Conservation (phyloP, 2,888 invertebrate genomes). For the Fragum fragum region DNA sequence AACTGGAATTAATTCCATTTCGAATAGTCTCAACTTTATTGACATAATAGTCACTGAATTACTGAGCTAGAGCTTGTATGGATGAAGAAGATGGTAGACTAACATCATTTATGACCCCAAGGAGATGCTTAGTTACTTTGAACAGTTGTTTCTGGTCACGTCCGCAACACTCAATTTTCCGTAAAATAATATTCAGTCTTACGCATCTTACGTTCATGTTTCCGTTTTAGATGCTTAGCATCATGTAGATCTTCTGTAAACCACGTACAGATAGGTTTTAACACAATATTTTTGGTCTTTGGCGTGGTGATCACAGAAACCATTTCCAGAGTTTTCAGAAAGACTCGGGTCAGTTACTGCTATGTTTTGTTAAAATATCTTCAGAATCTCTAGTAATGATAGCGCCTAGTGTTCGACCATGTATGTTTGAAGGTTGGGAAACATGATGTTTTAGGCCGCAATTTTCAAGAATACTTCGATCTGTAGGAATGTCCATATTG, state of each 20-base stretch:
- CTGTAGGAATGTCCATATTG: slow-evolving; percentile 30
- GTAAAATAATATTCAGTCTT: slow-evolving; percentile 44
- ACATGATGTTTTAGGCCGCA: slow-evolving; percentile 51
- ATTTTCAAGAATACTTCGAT: slow-evolving; percentile 34
- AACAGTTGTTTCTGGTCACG: slow-evolving; percentile 43
- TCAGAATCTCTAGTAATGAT: slow-evolving; percentile 46
- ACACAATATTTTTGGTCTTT: slow-evolving; percentile 47
- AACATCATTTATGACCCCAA: slow-evolving; percentile 45
- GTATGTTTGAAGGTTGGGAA: slow-evolving; percentile 39
- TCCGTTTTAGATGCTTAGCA: slow-evolving; percentile 51
- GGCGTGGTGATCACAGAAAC: slow-evolving; percentile 47
- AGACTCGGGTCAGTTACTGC: slow-evolving; percentile 44
- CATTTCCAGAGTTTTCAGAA: slow-evolving; percentile 42
- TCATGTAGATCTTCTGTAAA: slow-evolving; percentile 57
- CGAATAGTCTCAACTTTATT: slow-evolving; percentile 43
- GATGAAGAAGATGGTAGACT: slow-evolving; percentile 28
- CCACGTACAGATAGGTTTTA: slow-evolving; percentile 48
- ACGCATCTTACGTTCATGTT: slow-evolving; percentile 54
- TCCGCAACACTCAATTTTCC: slow-evolving; percentile 49
- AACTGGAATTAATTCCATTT: too few species aligned
- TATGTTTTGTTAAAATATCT: slow-evolving; percentile 38
- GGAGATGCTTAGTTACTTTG: slow-evolving; percentile 46
- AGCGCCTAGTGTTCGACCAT: slow-evolving; percentile 40
- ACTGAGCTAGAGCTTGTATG: slow-evolving; percentile 41
- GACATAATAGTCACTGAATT: slow-evolving; percentile 51